Percentiles rank a stretch among this genome's conserved stretches.
These are phyloP conservation scores for Eriocheir sinensis DNA, from an alignment of 1,140 invertebrate genomes.

Conservation along the genomic window DNA sequence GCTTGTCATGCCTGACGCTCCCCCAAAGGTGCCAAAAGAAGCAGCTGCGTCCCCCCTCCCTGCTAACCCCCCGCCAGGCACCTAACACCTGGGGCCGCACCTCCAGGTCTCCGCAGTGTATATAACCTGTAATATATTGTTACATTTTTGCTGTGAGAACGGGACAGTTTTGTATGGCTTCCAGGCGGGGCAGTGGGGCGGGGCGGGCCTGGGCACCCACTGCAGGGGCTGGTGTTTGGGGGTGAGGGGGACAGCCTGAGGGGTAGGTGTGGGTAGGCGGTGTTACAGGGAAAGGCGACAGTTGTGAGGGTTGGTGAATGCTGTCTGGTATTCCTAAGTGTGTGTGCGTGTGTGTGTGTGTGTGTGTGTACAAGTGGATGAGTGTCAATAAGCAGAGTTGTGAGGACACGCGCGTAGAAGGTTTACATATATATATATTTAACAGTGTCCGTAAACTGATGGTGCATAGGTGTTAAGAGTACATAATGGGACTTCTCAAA, in stretches of 20 bases:
- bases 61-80: not conserved
- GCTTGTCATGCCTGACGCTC: not conserved
- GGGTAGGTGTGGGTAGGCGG: not conserved
- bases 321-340: too few relatives aligned
- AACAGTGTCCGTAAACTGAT: too few relatives aligned
- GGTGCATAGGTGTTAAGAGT: too few relatives aligned
- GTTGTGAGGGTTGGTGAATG: not conserved
- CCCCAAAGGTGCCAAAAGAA: not conserved
- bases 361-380: not conserved
- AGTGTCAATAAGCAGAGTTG: too few relatives aligned
- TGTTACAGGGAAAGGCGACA: not conserved
- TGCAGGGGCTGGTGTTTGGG: not conserved
- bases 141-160: not conserved
- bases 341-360: not conserved
- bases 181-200: not conserved
- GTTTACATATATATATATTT: too few relatives aligned
- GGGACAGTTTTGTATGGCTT: conserved; percentile 18
- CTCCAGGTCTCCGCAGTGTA: not conserved
- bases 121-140: conserved; percentile 17
- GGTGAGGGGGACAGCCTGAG: not conserved
- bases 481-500: too few relatives aligned
- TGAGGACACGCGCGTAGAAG: too few relatives aligned
- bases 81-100: not conserved
- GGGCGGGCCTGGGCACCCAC: not conserved
- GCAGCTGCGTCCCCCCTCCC: not conserved